phyloP scores from a whole-genome alignment of 30 jellyfish, hydroid and myxozoan species.

The Sanderia malayensis region DNA sequence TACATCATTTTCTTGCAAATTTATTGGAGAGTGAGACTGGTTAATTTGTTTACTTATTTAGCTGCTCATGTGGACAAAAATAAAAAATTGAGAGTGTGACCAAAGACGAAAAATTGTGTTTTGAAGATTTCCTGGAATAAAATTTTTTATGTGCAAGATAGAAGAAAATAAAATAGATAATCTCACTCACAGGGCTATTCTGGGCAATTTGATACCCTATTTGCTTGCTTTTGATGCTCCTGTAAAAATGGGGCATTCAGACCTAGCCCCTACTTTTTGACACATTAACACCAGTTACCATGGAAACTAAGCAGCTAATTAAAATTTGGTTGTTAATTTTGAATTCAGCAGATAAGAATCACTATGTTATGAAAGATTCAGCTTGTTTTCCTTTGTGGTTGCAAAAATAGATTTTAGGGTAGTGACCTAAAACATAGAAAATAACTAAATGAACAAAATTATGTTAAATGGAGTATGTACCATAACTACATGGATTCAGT shows the following conservation, averaged over 20 bases:
- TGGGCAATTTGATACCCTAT: neutral
- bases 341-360: neutral
- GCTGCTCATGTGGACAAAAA: neutral
- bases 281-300: neutral
- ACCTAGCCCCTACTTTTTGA: neutral
- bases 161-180: neutral
- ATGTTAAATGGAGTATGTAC: no score
- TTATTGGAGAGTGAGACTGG: neutral
- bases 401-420: no score
- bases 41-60: neutral
- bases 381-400: no score
- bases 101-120: neutral
- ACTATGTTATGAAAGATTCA: no score
- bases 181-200: no score
- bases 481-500: no score
- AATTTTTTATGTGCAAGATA: neutral
- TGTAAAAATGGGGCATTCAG: neutral
- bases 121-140: neutral
- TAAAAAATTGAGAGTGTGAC: neutral
- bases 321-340: neutral
- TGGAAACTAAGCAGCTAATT: neutral
- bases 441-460: no score
- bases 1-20: neutral
- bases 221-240: neutral
- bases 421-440: no score